phyloP scores from a whole-genome alignment of 2,888 invertebrate species.

The Tridacna gigas region DNA sequence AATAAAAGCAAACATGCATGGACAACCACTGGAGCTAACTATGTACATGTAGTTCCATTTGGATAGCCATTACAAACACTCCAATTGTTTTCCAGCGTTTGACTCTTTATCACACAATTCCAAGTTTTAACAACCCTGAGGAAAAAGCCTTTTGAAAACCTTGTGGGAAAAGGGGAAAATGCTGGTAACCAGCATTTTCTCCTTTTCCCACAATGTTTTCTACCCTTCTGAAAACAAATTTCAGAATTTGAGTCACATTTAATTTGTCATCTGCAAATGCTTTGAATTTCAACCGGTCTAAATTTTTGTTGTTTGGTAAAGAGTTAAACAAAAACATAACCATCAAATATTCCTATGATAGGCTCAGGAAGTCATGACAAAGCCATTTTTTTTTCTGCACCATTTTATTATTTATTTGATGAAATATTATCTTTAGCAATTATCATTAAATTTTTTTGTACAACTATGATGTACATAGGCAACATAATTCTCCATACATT shows the following conservation, averaged over 20 bases:
- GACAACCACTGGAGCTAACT: not conserved
- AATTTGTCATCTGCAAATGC: no score
- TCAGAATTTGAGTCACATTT: no score
- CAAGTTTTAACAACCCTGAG: not conserved
- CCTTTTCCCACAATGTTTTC: constrained; percentile 18
- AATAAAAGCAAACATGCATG: not conserved
- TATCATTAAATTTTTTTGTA: not conserved
- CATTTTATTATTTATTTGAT: constrained; percentile 1
- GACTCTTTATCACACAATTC: not conserved
- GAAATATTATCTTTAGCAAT: constrained; percentile 12
- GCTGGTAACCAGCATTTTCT: constrained; percentile 2
- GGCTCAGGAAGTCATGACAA: no score
- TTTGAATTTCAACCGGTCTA: no score
- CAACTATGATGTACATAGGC: not conserved
- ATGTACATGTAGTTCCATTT: no score
- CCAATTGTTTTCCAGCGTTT: not conserved
- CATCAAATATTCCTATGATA: no score
- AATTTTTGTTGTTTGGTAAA: no score
- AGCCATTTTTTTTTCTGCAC: no score
- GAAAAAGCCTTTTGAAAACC: not conserved
- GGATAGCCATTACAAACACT: no score
- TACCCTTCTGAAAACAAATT: not conserved
- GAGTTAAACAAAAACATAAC: no score
- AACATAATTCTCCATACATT: not conserved
- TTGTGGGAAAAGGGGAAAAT: constrained; percentile 13